phyloP scores from a whole-genome alignment of 1,140 invertebrate species.

The Dryas iulia region DNA sequence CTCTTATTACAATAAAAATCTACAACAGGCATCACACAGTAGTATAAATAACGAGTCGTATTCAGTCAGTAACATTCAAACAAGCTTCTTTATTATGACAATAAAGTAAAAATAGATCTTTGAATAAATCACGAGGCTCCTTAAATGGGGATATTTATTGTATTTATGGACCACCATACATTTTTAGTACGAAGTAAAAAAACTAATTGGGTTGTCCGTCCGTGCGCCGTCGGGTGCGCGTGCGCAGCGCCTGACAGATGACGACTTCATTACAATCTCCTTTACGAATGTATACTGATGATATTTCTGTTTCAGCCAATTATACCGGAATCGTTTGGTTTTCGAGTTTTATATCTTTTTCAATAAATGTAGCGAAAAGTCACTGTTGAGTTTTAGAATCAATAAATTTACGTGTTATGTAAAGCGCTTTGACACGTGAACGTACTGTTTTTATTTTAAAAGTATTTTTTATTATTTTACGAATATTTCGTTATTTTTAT shows the following conservation, averaged over 20 bases:
- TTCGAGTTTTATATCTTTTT: background rate
- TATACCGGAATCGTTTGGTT: background rate
- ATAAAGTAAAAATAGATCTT: conserved; percentile 15
- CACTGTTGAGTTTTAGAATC: background rate
- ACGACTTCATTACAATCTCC: conserved; percentile 10
- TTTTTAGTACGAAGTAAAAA: conserved; percentile 21
- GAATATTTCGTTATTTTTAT: too few relatives aligned
- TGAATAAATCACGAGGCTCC: conserved; percentile 10
- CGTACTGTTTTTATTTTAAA: too few relatives aligned
- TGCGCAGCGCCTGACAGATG: conserved; percentile 9
- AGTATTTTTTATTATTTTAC: too few relatives aligned
- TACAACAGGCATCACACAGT: background rate
- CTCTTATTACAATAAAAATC: background rate
- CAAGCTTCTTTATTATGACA: background rate
- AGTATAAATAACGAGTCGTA: background rate
- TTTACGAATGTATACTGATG: background rate
- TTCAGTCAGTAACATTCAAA: background rate
- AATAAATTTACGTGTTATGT: background rate
- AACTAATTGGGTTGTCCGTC: conserved; percentile 22
- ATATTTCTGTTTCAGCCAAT: conserved; percentile 14
- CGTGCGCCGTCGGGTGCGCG: background rate
- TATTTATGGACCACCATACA: conserved; percentile 24
- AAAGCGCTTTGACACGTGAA: too few relatives aligned
- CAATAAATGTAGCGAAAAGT: background rate
- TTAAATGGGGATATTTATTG: conserved; percentile 21